Evolutionary conservation across 2,797 vertebrate genomes (phyloP), one percentile per base, ranked within the genome.

Genomic region (Phrynocephalus forsythii): DNA sequence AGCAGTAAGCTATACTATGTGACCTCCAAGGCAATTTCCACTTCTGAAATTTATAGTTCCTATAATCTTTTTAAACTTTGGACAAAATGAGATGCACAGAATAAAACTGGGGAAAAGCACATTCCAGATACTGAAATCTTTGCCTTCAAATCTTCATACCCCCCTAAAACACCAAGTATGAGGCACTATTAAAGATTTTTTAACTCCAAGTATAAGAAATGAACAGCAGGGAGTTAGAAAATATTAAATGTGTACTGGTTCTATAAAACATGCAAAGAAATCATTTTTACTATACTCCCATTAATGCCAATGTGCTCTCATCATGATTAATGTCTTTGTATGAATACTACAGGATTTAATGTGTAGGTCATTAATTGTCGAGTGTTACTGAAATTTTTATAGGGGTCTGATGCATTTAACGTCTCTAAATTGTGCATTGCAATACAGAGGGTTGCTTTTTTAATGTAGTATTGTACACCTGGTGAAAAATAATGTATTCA

Each of bases 331-430:
- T 90, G 86, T 86, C 0, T 24, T 73, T 88, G 10, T 67, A 6
- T 66, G 88, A 84, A 71, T 81, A 87, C 71, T 85, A 69, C 72
- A 76, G 52, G 33, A 85, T 82, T 85, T 82, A 84, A 90, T 87
- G 52, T n/a, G 50, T 77, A 77, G 50, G 69, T 11, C 3, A 60
- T 78, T 20, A 33, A 26, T 80, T 44, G 79, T 60, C 82, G 83
- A 90, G 4, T 81, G 0, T n/a, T 84, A 10, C 24, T 68, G 88
- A 81, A 87, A 78, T 3, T 76, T 72, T 87, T 33, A 63, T 78
- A 63, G 79, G 68, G 28, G 44, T n/a, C 67, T 30, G 75, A 22
- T 66, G 15, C 16, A 48, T 85, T 86, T 75, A 79, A 83, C 60
- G 9, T 72, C 1, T 76, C 84, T 68, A 86, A 8, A 6, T 20